phyloP scores from a whole-genome alignment of 1,140 invertebrate genomes.

The Platyscapa corneri region DNA sequence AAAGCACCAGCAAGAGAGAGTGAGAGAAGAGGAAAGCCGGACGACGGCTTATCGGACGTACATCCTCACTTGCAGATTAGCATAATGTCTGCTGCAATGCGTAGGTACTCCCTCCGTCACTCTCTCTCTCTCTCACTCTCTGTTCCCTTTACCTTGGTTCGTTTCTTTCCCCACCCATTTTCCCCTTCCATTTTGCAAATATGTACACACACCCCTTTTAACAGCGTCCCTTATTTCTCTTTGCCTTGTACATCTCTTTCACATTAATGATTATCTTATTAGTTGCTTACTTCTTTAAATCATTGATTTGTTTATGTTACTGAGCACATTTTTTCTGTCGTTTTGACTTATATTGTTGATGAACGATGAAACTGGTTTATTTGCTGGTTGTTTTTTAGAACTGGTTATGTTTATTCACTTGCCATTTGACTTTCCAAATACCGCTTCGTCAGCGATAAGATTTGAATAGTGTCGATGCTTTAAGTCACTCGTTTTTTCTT shows the following conservation, averaged over 20 bases:
- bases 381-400: conserved; percentile 2
- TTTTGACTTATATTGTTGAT: conserved; percentile 12
- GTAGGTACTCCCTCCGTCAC: conserved; percentile 65
- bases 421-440: conserved; percentile 13
- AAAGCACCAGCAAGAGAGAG: conserved; percentile 3
- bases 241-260: neutral
- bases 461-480: conserved; percentile 4
- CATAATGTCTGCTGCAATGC: conserved; percentile 73
- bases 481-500: neutral
- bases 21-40: conserved; percentile 51
- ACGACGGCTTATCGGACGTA: conserved; percentile 71
- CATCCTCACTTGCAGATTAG: conserved; percentile 73
- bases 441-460: conserved; percentile 1
- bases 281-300: neutral
- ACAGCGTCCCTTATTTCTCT: conserved; percentile 13
- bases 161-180: conserved; percentile 6
- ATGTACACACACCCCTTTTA: conserved; percentile 17
- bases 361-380: conserved; percentile 15
- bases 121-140: conserved; percentile 44
- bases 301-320: neutral
- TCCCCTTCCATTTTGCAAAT: conserved; percentile 4
- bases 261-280: conserved; percentile 38
- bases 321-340: neutral
- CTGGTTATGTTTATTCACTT: conserved; percentile 29
- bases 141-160: conserved; percentile 7